Percentiles rank a stretch among this genome's conserved stretches.
phyloP scores from a whole-genome alignment of 2,888 invertebrate genomes.

The Pyrochroa serraticornis region DNA sequence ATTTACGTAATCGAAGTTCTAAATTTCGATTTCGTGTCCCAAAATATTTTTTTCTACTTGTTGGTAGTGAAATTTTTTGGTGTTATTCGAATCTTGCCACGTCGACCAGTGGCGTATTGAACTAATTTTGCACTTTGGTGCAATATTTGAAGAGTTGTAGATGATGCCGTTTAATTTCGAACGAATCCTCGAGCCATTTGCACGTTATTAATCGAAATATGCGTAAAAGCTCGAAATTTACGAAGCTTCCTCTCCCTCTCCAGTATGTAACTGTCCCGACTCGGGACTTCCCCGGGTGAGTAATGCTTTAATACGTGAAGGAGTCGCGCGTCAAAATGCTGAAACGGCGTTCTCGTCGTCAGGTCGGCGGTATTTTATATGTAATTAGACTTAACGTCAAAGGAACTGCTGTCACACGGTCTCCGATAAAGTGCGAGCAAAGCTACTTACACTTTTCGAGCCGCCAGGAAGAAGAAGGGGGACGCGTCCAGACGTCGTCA shows the following conservation, averaged over 20 bases:
- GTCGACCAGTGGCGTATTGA: no score
- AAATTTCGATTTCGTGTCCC: no score
- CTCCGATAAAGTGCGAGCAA: constrained; percentile 23
- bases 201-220: no score
- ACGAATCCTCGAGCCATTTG: no score
- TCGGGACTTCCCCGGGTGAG: neutral
- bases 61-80: no score
- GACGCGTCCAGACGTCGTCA: constrained; percentile 6
- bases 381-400: constrained; percentile 36
- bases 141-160: no score
- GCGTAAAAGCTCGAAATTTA: no score
- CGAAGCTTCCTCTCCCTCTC: neutral
- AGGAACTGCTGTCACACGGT: constrained; percentile 31
- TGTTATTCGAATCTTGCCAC: no score
- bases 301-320: constrained; percentile 7
- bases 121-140: no score
- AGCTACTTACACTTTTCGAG: constrained; percentile 19
- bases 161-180: no score
- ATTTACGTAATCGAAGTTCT: no score
- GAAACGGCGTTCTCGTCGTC: constrained; percentile 11
- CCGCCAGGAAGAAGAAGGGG: constrained; percentile 3
- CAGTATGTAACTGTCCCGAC: constrained; percentile 1
- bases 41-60: no score
- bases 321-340: constrained; percentile 21
- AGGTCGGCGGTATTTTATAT: constrained; percentile 23